phyloP scores from a whole-genome alignment of 2,113 vertebrate genomes.

The Illadopsis cleaveri region DNA sequence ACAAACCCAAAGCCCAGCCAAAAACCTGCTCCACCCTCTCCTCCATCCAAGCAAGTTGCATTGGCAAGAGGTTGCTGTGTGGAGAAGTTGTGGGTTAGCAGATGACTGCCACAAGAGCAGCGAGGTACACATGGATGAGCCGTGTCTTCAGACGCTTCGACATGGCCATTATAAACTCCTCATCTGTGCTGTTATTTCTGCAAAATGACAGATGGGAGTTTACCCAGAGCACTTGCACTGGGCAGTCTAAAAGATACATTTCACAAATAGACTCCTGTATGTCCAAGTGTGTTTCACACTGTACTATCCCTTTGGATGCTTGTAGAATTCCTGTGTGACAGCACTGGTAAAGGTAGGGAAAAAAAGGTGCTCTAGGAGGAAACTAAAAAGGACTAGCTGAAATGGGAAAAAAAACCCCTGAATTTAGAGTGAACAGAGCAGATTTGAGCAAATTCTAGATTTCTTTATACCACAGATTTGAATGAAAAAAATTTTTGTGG shows the following conservation, averaged over 20 bases:
- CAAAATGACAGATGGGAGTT: background rate
- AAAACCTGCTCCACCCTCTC: background rate
- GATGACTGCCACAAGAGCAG: background rate
- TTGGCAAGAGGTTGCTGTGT: background rate
- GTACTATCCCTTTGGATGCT: rapidly evolving
- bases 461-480: background rate
- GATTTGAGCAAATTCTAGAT: background rate
- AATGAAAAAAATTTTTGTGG: background rate
- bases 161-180: background rate
- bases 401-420: rapidly evolving
- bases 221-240: background rate
- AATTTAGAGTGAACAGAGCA: background rate
- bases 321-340: background rate
- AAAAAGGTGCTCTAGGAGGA: background rate
- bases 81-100: background rate
- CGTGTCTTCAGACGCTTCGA: background rate
- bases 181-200: background rate
- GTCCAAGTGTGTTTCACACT: background rate
- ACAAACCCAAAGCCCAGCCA: background rate
- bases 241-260: background rate
- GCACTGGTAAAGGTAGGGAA: background rate
- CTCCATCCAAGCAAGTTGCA: background rate
- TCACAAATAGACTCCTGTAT: background rate
- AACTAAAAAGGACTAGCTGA: background rate
- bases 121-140: background rate